These are phyloP conservation scores for Cotesia vestalis DNA, from an alignment of 1,140 invertebrate genomes.

Conservation along the genomic window DNA sequence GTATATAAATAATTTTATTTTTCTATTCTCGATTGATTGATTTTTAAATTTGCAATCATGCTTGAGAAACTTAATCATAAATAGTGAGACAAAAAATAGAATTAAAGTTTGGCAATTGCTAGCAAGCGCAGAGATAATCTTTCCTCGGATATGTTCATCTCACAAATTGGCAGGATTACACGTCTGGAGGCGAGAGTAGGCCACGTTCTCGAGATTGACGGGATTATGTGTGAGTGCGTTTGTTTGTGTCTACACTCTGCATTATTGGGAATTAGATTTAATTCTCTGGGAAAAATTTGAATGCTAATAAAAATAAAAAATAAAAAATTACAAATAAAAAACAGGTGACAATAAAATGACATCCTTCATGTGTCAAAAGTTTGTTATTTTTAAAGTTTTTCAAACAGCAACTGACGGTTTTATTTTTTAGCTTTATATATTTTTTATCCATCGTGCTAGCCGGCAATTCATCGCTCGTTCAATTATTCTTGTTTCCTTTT, in stretches of 20 bases:
- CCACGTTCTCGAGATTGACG: constrained; percentile 54
- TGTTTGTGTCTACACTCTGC: constrained; percentile 34
- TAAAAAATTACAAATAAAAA: neutral
- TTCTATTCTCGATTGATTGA: neutral
- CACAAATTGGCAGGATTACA: constrained; percentile 57
- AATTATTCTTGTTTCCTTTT: constrained; percentile 12
- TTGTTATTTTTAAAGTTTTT: neutral
- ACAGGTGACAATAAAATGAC: neutral
- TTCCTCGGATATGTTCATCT: constrained; percentile 37
- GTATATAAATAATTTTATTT: constrained; percentile 32
- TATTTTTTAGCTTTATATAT: constrained; percentile 4
- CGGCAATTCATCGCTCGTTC: constrained; percentile 5
- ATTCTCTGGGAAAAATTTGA: constrained; percentile 16
- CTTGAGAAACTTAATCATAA: neutral
- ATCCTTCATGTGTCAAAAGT: neutral
- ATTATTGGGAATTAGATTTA: constrained; percentile 49
- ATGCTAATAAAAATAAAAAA: neutral
- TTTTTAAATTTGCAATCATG: neutral
- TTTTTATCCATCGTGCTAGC: constrained; percentile 11
- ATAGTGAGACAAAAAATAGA: constrained; percentile 1
- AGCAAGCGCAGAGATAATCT: constrained; percentile 45
- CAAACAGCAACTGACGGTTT: constrained; percentile 4
- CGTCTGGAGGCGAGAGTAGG: constrained; percentile 43
- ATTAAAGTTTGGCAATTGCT: constrained; percentile 24
- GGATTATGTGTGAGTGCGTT: constrained; percentile 48